Conservation (phyloP, 2,888 invertebrate genomes). For the Autographa pulchrina region DNA sequence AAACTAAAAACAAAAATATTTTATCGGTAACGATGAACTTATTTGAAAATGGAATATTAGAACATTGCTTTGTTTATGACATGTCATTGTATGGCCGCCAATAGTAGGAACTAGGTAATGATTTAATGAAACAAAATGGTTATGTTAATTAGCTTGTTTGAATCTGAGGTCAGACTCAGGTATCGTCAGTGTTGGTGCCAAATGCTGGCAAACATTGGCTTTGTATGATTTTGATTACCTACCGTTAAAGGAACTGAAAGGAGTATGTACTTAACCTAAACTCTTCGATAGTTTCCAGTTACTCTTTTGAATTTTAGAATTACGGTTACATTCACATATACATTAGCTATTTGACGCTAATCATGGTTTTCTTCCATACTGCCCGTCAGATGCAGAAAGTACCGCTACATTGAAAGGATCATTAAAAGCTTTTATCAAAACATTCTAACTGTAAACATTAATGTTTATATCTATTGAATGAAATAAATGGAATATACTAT, state of each 20-base stretch:
- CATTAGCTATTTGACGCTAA: not conserved
- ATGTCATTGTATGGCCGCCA: conserved; percentile 9
- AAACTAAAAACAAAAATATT: conserved; percentile 31
- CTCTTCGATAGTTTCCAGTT: not conserved
- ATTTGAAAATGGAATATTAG: conserved; percentile 41
- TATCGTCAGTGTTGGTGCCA: conserved; percentile 9
- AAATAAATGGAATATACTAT: not conserved
- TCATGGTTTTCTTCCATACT: not conserved
- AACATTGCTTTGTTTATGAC: conserved; percentile 13
- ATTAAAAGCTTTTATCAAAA: not conserved
- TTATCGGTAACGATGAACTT: conserved; percentile 35
- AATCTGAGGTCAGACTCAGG: conserved; percentile 47
- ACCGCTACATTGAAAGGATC: not conserved
- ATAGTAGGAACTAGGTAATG: conserved; percentile 36
- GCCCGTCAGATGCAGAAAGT: not conserved
- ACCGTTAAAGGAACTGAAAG: conserved; percentile 8
- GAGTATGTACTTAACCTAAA: conserved; percentile 7
- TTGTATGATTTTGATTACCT: conserved; percentile 1
- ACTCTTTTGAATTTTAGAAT: not conserved
- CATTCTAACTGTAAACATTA: not conserved
- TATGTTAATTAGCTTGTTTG: conserved; percentile 46
- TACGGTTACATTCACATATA: not conserved
- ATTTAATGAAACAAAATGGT: conserved; percentile 41
- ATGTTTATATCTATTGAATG: not conserved
- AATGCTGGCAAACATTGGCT: conserved; percentile 9